Evolutionary conservation across 2,888 invertebrate species (phyloP).

Genomic region (Rhyacophila evoluta): DNA sequence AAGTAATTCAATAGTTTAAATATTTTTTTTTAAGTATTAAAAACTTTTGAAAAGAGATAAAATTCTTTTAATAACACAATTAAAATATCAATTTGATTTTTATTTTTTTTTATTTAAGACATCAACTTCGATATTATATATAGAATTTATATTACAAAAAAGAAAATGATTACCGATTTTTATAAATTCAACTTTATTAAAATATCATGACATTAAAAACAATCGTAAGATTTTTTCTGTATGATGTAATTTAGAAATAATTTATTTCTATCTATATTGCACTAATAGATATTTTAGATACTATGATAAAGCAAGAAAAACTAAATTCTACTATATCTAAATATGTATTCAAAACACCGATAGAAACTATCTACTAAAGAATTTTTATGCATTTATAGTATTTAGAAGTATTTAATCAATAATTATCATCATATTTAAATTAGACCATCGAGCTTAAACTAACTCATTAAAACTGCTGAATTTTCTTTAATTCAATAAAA

Average conservation of each 20-base stretch:
- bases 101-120: not conserved
- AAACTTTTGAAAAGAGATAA: not conserved
- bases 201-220: not conserved
- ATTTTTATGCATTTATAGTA: too few species aligned
- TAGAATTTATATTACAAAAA: slow-evolving; percentile 54
- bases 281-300: not conserved
- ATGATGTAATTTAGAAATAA: slow-evolving; percentile 25
- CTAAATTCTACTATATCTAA: not conserved
- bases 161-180: slow-evolving; percentile 11
- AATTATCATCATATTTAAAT: too few species aligned
- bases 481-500: too few species aligned
- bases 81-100: not conserved
- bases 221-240: not conserved
- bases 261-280: slow-evolving; percentile 16
- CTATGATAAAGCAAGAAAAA: not conserved
- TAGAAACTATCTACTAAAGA: not conserved
- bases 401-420: too few species aligned
- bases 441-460: too few species aligned
- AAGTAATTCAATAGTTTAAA: not conserved
- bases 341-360: not conserved
- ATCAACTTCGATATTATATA: slow-evolving; percentile 40
- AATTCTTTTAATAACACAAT: not conserved
- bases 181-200: not conserved
- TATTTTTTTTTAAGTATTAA: not conserved
- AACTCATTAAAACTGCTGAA: too few species aligned